These are phyloP conservation scores for Microctonus brassicae DNA, from an alignment of 2,888 invertebrate species.

Conservation along the genomic window DNA sequence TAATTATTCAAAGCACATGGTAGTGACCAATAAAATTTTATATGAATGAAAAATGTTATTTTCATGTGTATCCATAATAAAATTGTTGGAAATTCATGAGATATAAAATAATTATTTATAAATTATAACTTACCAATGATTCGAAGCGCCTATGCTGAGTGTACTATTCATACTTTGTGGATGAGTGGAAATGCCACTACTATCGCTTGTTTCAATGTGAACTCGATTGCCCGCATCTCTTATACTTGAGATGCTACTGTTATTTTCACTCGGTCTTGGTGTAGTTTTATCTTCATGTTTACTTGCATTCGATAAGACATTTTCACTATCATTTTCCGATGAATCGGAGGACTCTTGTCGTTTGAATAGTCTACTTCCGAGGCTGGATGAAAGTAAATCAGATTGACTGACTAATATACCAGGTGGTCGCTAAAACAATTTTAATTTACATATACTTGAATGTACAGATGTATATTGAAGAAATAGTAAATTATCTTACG, in stretches of 20 bases:
- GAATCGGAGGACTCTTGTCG: constrained; percentile 54
- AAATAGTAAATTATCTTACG: constrained; percentile 22
- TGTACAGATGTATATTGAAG: not conserved
- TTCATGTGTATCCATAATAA: no score
- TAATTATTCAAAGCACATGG: not conserved
- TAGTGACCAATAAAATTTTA: not conserved
- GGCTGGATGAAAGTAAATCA: constrained; percentile 52
- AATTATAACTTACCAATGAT: constrained; percentile 51
- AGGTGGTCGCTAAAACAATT: constrained; percentile 73
- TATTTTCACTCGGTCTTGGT: constrained; percentile 35
- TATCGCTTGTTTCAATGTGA: constrained; percentile 35
- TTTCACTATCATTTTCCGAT: constrained; percentile 46
- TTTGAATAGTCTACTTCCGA: constrained; percentile 51
- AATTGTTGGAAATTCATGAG: no score
- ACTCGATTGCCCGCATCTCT: constrained; percentile 32
- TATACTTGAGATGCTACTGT: constrained; percentile 27
- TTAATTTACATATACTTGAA: constrained; percentile 11
- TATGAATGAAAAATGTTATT: no score
- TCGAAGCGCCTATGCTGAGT: constrained; percentile 46
- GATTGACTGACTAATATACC: constrained; percentile 73
- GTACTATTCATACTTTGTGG: constrained; percentile 53
- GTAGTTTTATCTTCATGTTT: constrained; percentile 27
- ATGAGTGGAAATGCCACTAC: constrained; percentile 58
- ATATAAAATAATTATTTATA: no score
- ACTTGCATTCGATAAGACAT: constrained; percentile 31